Evolutionary conservation across 2,797 vertebrate genomes (phyloP).

Genomic region (Pseudochromis fuscus): DNA sequence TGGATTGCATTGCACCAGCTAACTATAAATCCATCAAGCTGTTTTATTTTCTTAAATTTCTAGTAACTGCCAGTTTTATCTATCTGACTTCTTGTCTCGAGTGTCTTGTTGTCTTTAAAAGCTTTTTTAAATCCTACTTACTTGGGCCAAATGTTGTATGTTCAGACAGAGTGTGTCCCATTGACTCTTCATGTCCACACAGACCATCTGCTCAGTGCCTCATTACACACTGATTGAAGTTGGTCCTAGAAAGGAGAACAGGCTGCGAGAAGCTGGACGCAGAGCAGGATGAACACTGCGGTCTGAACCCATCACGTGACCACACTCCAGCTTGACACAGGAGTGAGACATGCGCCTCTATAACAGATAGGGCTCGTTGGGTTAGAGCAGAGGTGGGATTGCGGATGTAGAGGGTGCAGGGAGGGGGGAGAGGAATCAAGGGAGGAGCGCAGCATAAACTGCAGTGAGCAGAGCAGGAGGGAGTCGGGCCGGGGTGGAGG

Average conservation of each 20-base stretch:
- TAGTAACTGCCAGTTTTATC: background rate
- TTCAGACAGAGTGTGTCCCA: constrained; percentile 3
- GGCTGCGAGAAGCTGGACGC: constrained; percentile 28
- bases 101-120: constrained; percentile 10
- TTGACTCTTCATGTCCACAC: constrained; percentile 46
- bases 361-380: constrained; percentile 34
- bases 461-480: constrained; percentile 61
- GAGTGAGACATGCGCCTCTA: constrained; percentile 15
- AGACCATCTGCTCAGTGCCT: constrained; percentile 22
- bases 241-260: constrained; percentile 18
- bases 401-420: constrained; percentile 30
- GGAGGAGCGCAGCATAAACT: constrained; percentile 47
- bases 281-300: background rate
- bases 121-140: background rate
- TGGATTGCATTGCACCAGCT: background rate
- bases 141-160: constrained; percentile 20
- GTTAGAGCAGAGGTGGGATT: constrained; percentile 41
- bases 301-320: constrained; percentile 25
- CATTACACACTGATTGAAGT: constrained; percentile 54
- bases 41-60: background rate
- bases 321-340: constrained; percentile 18
- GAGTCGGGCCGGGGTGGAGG: constrained; percentile 46
- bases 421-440: constrained; percentile 21
- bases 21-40: background rate
- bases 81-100: background rate